phyloP scores from a whole-genome alignment of 2,797 vertebrate genomes.

The Acrossocheilus fasciatus region DNA sequence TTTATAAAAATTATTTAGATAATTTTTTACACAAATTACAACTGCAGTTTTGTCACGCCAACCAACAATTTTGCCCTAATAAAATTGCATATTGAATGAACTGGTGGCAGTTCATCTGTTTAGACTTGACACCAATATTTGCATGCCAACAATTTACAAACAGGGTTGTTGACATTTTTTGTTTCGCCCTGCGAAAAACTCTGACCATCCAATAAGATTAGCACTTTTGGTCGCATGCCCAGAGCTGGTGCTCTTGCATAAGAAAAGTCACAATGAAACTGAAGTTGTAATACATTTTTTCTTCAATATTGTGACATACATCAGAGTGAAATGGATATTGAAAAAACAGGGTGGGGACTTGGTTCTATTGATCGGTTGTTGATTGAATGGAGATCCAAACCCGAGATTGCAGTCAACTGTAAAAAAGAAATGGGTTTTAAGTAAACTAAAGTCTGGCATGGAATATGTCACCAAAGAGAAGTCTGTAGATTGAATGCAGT shows the following conservation, averaged over 20 bases:
- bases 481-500: too few species aligned
- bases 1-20: too few species aligned
- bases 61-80: not conserved
- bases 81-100: not conserved
- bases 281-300: not conserved
- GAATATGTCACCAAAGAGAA: not conserved
- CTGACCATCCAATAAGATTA: not conserved
- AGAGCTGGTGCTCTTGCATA: not conserved
- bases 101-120: not conserved
- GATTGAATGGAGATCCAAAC: not conserved
- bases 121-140: not conserved
- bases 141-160: not conserved
- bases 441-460: not conserved
- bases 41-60: not conserved
- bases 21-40: too few species aligned
- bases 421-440: not conserved
- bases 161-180: not conserved
- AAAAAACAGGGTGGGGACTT: not conserved
- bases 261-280: not conserved
- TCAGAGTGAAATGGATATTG: not conserved
- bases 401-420: not conserved
- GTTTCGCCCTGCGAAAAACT: not conserved
- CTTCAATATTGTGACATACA: not conserved
- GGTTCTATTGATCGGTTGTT: not conserved
- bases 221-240: not conserved